These are phyloP conservation scores for Fopius arisanus DNA, from an alignment of 1,140 invertebrate genomes.

Conservation along the genomic window DNA sequence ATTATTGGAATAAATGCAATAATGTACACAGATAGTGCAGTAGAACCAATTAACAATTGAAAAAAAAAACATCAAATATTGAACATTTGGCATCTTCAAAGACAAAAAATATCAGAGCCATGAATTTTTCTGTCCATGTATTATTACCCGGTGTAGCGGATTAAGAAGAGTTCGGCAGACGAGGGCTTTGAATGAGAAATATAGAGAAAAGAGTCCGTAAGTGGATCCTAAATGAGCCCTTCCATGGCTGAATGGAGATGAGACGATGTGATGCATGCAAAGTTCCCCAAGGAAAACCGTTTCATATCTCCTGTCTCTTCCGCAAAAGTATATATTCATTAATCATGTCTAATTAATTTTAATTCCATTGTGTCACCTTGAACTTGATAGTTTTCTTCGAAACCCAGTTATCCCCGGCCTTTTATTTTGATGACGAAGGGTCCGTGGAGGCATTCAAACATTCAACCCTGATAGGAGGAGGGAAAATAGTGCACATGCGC, in stretches of 20 bases:
- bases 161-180: too few species aligned
- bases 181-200: background rate
- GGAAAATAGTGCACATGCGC: slow-evolving; percentile 1
- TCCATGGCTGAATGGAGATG: background rate
- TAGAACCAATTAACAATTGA: too few species aligned
- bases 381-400: background rate
- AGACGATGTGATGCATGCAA: background rate
- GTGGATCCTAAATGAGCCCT: slow-evolving; percentile 23
- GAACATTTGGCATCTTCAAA: too few species aligned
- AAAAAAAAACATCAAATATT: too few species aligned
- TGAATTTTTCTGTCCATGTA: too few species aligned
- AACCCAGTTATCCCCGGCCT: background rate
- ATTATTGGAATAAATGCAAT: too few species aligned
- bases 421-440: background rate
- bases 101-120: too few species aligned
- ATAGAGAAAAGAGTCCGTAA: background rate
- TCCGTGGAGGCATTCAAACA: slow-evolving; percentile 1
- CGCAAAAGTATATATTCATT: background rate
- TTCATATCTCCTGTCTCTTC: background rate
- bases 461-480: background rate
- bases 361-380: background rate
- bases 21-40: too few species aligned
- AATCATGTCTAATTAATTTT: background rate
- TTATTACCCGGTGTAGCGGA: too few species aligned
- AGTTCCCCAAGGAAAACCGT: background rate